Evolutionary conservation across 2,113 vertebrate species (phyloP).

Genomic region (Corvus hawaiiensis): DNA sequence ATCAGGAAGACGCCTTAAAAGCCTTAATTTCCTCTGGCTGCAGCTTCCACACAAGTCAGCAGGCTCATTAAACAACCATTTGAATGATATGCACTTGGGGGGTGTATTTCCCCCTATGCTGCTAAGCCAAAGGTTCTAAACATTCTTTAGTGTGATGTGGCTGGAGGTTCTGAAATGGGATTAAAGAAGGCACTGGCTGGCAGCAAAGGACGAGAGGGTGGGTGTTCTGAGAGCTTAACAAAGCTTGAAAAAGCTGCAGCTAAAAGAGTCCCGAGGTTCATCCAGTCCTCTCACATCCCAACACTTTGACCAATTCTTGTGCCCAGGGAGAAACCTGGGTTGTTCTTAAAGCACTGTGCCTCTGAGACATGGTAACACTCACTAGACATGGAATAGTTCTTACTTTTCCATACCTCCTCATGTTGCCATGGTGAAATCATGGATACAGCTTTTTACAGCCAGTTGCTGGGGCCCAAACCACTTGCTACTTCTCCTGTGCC

Average conservation of each 20-base stretch:
- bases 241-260: neutral
- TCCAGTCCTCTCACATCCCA: accelerated
- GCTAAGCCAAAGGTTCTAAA: neutral
- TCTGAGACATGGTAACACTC: accelerated
- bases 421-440: neutral
- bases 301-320: accelerated
- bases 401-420: neutral
- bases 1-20: constrained; percentile 24
- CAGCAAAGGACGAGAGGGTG: neutral
- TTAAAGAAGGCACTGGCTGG: neutral
- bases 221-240: neutral
- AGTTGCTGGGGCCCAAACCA: neutral
- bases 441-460: neutral
- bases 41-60: neutral
- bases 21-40: constrained; percentile 35
- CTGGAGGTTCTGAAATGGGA: neutral
- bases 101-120: neutral
- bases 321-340: neutral
- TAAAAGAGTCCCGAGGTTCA: neutral
- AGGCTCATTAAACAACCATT: neutral
- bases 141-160: neutral
- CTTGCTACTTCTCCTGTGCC: neutral
- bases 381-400: neutral
- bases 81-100: neutral
- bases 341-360: neutral